Percentiles rank a stretch among this genome's conserved stretches.
Evolutionary conservation across 2,113 vertebrate species (phyloP).

Genomic region (Notarius lentiginosus): DNA sequence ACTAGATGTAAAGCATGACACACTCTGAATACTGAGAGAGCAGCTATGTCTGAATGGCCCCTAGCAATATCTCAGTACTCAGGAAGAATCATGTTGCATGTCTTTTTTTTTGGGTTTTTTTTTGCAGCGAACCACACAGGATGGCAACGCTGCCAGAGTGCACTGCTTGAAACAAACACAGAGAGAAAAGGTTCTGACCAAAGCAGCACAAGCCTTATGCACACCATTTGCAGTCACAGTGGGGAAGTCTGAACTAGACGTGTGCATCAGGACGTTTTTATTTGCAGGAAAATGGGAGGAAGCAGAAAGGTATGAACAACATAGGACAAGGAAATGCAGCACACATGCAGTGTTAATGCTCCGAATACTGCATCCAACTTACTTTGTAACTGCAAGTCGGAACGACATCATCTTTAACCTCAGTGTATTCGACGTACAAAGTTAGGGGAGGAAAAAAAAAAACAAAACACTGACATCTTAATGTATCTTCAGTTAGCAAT

Average conservation of each 20-base stretch:
- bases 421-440: too few relatives aligned
- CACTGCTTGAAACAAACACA: background rate
- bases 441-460: background rate
- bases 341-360: background rate
- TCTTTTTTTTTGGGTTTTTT: background rate
- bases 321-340: background rate
- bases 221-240: background rate
- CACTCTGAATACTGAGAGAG: constrained; percentile 21
- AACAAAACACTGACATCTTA: background rate
- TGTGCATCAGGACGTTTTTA: background rate
- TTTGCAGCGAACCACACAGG: constrained; percentile 12
- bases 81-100: constrained; percentile 2
- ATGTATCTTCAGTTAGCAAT: background rate
- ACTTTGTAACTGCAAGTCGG: background rate
- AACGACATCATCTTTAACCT: background rate
- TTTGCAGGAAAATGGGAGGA: background rate
- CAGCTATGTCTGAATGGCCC: constrained; percentile 18
- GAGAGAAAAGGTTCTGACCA: background rate
- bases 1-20: constrained; percentile 27
- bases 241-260: background rate
- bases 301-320: background rate
- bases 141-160: constrained; percentile 4
- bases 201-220: background rate
- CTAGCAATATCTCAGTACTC: background rate
- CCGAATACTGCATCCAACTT: background rate